phyloP scores from a whole-genome alignment of 2,888 invertebrate species.

The Drosophila koepferae region DNA sequence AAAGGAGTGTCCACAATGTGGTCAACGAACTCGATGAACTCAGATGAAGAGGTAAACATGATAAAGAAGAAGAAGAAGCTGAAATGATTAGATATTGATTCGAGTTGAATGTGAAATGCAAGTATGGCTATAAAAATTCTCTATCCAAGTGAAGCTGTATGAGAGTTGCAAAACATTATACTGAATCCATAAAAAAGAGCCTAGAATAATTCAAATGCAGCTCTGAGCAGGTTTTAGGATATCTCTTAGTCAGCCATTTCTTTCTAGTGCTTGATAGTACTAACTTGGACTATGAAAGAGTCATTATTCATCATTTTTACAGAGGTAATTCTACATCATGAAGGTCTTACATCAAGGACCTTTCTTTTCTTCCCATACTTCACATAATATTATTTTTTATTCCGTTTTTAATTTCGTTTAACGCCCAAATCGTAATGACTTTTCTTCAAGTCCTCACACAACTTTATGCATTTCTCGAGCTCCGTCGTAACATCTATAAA shows the following conservation, averaged over 20 bases:
- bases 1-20: slow-evolving; percentile 53
- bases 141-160: too few species aligned
- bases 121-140: too few species aligned
- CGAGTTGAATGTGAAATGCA: neutral
- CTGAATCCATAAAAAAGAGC: too few species aligned
- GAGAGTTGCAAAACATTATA: too few species aligned
- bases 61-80: slow-evolving; percentile 5
- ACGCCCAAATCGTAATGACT: neutral
- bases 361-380: neutral
- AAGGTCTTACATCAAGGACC: neutral
- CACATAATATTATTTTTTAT: neutral
- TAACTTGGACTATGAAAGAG: too few species aligned
- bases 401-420: neutral
- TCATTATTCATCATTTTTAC: too few species aligned
- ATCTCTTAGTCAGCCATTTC: neutral
- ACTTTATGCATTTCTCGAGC: neutral
- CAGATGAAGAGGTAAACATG: slow-evolving; percentile 10
- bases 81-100: slow-evolving; percentile 24
- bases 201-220: too few species aligned
- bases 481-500: slow-evolving; percentile 1
- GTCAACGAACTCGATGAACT: slow-evolving; percentile 39
- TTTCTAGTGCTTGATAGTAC: too few species aligned
- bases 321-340: neutral
- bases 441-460: neutral
- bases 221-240: neutral